Conservation (phyloP, 2,797 vertebrate genomes). For the Syndactyla subalaris region DNA sequence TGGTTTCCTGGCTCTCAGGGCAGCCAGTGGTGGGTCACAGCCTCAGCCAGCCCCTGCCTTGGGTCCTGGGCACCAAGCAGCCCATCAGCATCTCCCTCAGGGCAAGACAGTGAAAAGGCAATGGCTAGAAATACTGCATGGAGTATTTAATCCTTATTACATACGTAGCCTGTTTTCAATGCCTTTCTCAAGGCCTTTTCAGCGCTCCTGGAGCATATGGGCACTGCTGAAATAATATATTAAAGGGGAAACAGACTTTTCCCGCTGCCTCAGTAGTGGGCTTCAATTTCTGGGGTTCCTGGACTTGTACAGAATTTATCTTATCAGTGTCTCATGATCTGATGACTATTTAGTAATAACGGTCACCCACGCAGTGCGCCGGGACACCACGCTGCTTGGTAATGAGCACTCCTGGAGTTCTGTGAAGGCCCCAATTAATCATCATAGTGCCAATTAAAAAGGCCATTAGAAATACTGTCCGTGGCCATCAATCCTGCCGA, state of each 20-base stretch:
- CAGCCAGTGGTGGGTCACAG: fast-evolving
- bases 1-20: fast-evolving
- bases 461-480: constrained; percentile 61
- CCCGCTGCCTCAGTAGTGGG: background rate
- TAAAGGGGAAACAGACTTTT: background rate
- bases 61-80: background rate
- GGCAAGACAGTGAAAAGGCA: background rate
- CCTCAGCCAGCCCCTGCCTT: fast-evolving
- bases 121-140: background rate
- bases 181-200: background rate
- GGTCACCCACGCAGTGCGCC: constrained; percentile 56
- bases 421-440: constrained; percentile 74
- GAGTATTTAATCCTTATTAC: background rate
- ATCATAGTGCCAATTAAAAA: constrained; percentile 75
- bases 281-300: background rate
- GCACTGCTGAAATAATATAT: background rate
- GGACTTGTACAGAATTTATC: constrained; percentile 54
- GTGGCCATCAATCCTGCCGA: constrained; percentile 50
- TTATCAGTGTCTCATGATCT: constrained; percentile 28
- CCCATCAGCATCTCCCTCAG: fast-evolving
- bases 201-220: constrained; percentile 9
- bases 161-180: fast-evolving
- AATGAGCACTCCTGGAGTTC: constrained; percentile 70
- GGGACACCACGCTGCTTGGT: constrained; percentile 50
- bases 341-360: constrained; percentile 46